Base-by-base conservation (phyloP, 2,113 vertebrate species). In the Suncus etruscus region DNA sequence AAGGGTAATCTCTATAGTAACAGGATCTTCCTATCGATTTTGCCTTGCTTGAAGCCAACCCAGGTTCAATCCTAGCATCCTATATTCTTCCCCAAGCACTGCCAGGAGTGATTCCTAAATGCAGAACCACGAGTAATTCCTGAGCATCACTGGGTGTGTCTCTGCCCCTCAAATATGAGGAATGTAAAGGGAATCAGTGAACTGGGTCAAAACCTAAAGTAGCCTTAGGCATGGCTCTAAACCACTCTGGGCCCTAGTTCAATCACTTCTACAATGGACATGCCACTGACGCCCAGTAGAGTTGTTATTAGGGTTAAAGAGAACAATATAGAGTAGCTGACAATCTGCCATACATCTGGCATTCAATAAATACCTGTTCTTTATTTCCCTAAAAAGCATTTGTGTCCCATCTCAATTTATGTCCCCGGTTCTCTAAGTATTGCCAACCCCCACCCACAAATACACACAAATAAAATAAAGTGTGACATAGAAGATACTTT, bases 321-420 rank as follows among this genome's bases (percentile, higher is more conserved):
- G n/a, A 24, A 29, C 0, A 81, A 51, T 20, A 39, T 73, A 63
- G 66, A 68, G n/a, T 22, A 87, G 65, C 22, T 58, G 72, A 45
- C 31, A 68, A 66, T 3, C 11, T 31, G 45, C 31, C 1, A 63
- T 27, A n/a, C 1, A 14, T 39, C 27, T 54, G 16, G 51, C 11
- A 78, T 10, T 73, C 58, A 15, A 16, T 63, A 66, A 81, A 32
- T 25, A 29, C 22, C 48, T 70, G 29, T 66, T 79, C 27, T 75
- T 90, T 58, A 91, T 22, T 78, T 65, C 63, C 29, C 47, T 50
- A 83, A 91, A 86, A 63, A 78, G 66, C 22, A 76, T 20, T 91
- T 79, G 75, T 11, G 68, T 70, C 29, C 66, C 73, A 24, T 83
- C 24, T 61, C 9, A n/a, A 69, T 66, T 66, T 61, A 61, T 61